These are phyloP conservation scores for Mus caroli DNA, from an alignment of 2,797 vertebrate species.

Conservation along the genomic window DNA sequence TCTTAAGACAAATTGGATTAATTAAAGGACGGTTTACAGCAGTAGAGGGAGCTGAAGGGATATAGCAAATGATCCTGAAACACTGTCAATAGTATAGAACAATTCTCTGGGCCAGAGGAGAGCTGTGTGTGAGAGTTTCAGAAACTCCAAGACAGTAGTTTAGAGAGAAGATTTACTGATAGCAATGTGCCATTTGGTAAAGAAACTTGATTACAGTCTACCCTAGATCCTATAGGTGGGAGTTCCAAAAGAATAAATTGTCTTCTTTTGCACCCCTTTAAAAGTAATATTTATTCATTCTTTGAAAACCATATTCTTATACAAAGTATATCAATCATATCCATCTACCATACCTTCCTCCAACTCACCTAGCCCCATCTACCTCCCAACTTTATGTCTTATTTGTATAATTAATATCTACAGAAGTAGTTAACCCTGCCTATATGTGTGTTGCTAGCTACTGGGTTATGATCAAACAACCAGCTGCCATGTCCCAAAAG, in stretches of 20 bases:
- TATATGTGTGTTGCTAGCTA: background rate
- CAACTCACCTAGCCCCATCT: background rate
- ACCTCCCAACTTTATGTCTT: background rate
- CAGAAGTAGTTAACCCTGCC: background rate
- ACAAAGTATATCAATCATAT: background rate
- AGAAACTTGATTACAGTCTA: background rate
- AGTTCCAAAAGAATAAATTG: background rate
- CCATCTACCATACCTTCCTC: background rate
- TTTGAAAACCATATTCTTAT: background rate
- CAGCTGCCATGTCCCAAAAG: background rate
- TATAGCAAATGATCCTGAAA: slow-evolving; percentile 26
- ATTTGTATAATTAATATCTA: background rate
- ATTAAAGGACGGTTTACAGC: slow-evolving; percentile 39
- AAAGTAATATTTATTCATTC: background rate
- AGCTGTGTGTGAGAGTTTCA: background rate
- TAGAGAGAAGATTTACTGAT: slow-evolving; percentile 20
- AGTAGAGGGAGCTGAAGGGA: background rate
- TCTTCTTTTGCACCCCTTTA: background rate
- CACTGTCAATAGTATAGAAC: background rate
- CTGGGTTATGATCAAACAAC: background rate
- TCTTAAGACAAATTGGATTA: slow-evolving; percentile 61
- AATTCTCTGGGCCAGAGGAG: background rate
- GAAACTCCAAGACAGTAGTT: background rate
- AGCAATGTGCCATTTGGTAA: background rate
- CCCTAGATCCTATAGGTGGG: background rate